Evolutionary conservation across 2,888 invertebrate genomes (phyloP), one percentile per base, ranked within the genome.

Genomic region (Andrena trimmerana): DNA sequence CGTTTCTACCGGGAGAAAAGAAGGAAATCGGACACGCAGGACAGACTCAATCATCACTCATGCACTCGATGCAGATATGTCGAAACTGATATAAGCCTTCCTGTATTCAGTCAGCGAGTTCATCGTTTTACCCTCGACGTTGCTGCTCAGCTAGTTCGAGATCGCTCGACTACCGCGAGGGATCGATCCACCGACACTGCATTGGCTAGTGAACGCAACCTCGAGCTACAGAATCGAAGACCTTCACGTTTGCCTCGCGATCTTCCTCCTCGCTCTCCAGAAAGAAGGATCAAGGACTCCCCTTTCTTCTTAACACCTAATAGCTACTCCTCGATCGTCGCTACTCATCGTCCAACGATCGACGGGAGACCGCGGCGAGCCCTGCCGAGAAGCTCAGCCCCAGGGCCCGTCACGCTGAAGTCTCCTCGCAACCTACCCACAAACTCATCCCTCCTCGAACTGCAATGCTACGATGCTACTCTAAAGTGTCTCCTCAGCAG

Each of bases 1-100:
- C 73, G 76, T 81, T 70, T 73, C 63, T 66, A 54, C 66, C 59
- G 36, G 66, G 68, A 48, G 52, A 57, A 57, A 67, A 52, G 63
- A 68, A 59, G 66, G 75, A 80, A 86, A 69, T 74, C 80, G 71
- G 72, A 74, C 76, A 70, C 80, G 33, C 73, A 63, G 78, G 67
- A 81, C 75, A 75, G 74, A 70, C 77, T 70, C 57, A 42, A 69
- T 62, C 60, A 66, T 81, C 78, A 59, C 73, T 68, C 84, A 87
- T 76, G 79, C 83, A 84, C 85, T 79, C 81, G 70, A 82, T 85
- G 90, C 80, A 88, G 92, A 93, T 93, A 93, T 93, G 92, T 93
- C 89, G 88, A 86, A 89, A 91, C 88, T 91, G 93, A 93, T 93
- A 93, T 92, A 82, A 85, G 80, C 81, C 83, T 83, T 75, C 66